phyloP scores from a whole-genome alignment of 2,113 vertebrate species.

The Stictonetta naevosa region DNA sequence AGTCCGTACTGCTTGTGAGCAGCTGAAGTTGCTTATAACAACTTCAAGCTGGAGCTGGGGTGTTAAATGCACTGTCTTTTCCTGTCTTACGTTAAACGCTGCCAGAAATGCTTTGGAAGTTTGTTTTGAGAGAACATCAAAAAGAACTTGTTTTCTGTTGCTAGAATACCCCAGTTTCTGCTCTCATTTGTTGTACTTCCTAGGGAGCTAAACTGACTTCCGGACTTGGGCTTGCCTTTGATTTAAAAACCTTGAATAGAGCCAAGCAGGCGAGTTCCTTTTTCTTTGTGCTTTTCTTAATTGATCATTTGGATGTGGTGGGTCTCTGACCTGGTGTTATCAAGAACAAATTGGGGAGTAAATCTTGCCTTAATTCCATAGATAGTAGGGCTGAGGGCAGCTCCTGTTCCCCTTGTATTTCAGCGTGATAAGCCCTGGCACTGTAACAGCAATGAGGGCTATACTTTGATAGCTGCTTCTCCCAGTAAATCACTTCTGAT shows the following conservation, averaged over 20 bases:
- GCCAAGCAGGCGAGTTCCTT: not conserved
- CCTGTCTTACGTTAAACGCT: not conserved
- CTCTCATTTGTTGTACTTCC: not conserved
- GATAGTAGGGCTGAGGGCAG: not conserved
- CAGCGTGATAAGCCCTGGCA: not conserved
- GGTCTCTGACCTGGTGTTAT: not conserved
- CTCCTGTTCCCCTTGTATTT: not conserved
- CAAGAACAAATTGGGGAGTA: not conserved
- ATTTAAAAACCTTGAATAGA: not conserved
- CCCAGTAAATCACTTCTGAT: not conserved
- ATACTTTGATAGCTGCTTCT: not conserved
- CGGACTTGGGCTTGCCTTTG: not conserved
- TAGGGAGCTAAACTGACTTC: not conserved
- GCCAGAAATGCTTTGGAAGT: not conserved
- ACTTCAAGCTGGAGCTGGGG: not conserved
- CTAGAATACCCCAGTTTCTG: not conserved
- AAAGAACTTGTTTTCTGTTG: not conserved
- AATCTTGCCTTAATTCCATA: not conserved
- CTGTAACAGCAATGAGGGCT: not conserved
- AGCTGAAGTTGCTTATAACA: not conserved
- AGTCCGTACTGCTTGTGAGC: not conserved
- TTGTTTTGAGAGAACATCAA: constrained; percentile 20
- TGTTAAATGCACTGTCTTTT: not conserved
- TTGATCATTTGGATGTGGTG: not conserved
- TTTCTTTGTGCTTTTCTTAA: not conserved